Percentiles rank a stretch among this genome's conserved stretches.
phyloP scores from a whole-genome alignment of 1,140 invertebrate species.

The Habropoda laboriosa region DNA sequence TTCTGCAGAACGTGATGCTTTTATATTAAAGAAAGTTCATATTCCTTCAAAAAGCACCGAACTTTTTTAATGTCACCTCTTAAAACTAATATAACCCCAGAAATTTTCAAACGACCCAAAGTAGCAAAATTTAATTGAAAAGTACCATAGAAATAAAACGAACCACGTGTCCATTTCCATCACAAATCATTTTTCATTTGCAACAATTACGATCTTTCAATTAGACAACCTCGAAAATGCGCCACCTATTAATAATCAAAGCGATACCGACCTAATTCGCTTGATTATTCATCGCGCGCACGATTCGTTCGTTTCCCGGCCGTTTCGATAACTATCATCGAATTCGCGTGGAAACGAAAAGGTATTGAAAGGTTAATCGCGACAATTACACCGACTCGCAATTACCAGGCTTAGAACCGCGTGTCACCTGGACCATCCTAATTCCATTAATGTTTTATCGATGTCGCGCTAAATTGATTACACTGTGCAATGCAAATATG shows the following conservation, averaged over 20 bases:
- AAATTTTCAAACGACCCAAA: too few relatives aligned
- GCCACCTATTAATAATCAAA: background rate
- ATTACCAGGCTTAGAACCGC: background rate
- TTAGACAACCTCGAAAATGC: too few relatives aligned
- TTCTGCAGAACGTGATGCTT: too few relatives aligned
- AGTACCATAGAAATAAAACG: background rate
- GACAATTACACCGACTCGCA: background rate
- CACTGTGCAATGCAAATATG: background rate
- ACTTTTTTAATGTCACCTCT: too few relatives aligned
- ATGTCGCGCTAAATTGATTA: background rate
- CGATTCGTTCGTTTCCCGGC: background rate
- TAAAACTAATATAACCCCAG: too few relatives aligned
- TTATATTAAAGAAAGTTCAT: too few relatives aligned
- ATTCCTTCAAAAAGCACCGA: background rate
- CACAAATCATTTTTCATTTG: too few relatives aligned
- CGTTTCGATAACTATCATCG: too few relatives aligned
- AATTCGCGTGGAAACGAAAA: background rate
- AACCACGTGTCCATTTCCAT: too few relatives aligned
- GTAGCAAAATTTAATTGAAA: background rate
- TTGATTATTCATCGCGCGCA: background rate
- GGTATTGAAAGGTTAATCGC: background rate
- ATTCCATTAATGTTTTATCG: background rate
- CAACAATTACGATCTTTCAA: background rate
- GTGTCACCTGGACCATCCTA: background rate
- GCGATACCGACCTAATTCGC: background rate